These are phyloP conservation scores for Atopsyche davidsoni DNA, from an alignment of 1,140 invertebrate species.

Conservation along the genomic window DNA sequence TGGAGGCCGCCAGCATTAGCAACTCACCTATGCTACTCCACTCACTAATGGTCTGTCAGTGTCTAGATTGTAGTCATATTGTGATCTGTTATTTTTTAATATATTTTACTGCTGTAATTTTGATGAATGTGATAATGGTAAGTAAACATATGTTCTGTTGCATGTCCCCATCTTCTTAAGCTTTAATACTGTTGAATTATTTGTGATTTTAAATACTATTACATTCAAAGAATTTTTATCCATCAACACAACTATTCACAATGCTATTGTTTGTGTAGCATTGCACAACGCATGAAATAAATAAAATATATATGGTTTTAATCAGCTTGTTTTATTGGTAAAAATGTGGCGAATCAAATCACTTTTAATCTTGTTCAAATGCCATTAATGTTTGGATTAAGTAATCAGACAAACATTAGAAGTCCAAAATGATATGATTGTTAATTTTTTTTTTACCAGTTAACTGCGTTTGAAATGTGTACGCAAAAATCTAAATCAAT, in stretches of 20 bases:
- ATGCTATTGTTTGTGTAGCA: constrained; percentile 13
- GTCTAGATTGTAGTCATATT: no score
- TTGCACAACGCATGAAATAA: constrained; percentile 10
- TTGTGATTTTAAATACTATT: constrained; percentile 17
- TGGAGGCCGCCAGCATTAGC: no score
- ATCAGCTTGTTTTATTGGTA: constrained; percentile 7
- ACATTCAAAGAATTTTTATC: constrained; percentile 18
- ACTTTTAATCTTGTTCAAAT: no score
- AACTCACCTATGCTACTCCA: no score
- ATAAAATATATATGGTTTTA: constrained; percentile 20
- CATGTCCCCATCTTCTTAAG: constrained; percentile 16
- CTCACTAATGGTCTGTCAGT: no score
- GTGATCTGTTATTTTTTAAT: constrained; percentile 19
- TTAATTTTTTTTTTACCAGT: no score
- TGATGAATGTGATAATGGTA: constrained; percentile 2
- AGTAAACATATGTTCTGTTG: constrained; percentile 4
- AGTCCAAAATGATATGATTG: no score
- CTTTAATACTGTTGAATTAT: constrained; percentile 21
- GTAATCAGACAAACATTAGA: no score
- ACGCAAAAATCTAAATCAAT: no score
- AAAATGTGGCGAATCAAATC: no score
- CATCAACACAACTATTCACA: constrained; percentile 20
- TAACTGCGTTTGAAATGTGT: no score
- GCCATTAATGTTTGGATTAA: no score
- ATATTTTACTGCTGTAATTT: constrained; percentile 16